Conservation (phyloP, 2,113 vertebrate genomes). For the Halcyon senegalensis region DNA sequence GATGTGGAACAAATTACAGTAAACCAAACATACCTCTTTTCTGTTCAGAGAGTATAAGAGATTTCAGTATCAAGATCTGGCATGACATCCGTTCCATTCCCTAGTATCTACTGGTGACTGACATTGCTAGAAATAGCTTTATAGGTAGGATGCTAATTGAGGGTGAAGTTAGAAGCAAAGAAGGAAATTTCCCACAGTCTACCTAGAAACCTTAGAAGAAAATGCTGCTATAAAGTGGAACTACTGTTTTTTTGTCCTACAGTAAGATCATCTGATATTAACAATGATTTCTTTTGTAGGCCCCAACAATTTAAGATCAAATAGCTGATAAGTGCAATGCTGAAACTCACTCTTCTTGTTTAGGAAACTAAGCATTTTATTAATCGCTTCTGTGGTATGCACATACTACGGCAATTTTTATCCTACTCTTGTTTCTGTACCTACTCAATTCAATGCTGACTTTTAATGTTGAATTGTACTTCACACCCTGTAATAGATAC, state of each 20-base stretch:
- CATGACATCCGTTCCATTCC: not conserved
- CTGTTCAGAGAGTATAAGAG: slow-evolving; percentile 7
- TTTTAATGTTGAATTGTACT: not conserved
- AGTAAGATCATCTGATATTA: slow-evolving; percentile 47
- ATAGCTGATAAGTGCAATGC: slow-evolving; percentile 12
- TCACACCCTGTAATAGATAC: not conserved
- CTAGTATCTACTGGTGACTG: not conserved
- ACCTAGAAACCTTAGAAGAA: slow-evolving; percentile 42
- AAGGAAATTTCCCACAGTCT: slow-evolving; percentile 48
- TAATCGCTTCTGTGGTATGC: slow-evolving; percentile 1
- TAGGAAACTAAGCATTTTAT: slow-evolving; percentile 24
- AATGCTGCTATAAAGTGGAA: slow-evolving; percentile 30
- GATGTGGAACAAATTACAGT: slow-evolving; percentile 47
- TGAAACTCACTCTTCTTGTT: slow-evolving; percentile 56
- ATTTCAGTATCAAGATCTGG: slow-evolving; percentile 42
- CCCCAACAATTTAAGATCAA: slow-evolving; percentile 27
- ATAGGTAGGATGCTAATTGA: not conserved
- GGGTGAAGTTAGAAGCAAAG: not conserved
- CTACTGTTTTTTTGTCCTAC: slow-evolving; percentile 13
- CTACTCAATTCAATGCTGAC: not conserved
- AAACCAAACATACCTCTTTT: slow-evolving; percentile 12
- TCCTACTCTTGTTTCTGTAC: not conserved
- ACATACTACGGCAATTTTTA: not conserved
- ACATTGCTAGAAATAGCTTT: slow-evolving; percentile 25
- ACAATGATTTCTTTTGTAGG: slow-evolving; percentile 43